Conservation (phyloP, 2,797 vertebrate genomes). For the Liasis olivaceus region DNA sequence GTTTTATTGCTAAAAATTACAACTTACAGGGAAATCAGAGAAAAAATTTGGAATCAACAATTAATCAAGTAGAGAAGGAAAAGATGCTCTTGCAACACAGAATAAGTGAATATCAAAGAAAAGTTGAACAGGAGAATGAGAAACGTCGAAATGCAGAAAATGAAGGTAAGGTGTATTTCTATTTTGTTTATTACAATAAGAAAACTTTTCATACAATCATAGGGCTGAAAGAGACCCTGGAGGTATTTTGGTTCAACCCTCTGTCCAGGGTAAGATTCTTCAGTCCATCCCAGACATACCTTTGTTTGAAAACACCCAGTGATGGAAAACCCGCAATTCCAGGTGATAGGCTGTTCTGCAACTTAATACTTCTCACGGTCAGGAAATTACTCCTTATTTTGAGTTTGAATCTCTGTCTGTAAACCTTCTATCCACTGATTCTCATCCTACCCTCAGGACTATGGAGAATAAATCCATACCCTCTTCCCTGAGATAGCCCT, state of each 20-base stretch:
- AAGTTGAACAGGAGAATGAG: conserved; percentile 94
- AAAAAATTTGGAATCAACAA: conserved; percentile 84
- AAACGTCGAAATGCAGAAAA: conserved; percentile 95
- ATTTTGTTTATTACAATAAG: background rate
- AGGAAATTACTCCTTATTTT: too few relatives aligned
- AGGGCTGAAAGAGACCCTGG: background rate
- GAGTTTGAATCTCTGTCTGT: too few relatives aligned
- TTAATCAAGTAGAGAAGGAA: conserved; percentile 94
- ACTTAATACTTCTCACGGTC: too few relatives aligned
- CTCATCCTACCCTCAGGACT: too few relatives aligned
- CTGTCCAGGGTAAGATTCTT: background rate
- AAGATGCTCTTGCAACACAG: conserved; percentile 93
- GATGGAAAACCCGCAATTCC: too few relatives aligned
- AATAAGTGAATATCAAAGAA: conserved; percentile 93
- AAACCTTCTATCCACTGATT: too few relatives aligned
- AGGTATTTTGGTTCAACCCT: background rate
- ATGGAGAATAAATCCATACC: too few relatives aligned
- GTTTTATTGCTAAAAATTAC: background rate
- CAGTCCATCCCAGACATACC: too few relatives aligned
- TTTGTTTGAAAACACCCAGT: too few relatives aligned
- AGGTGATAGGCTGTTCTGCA: too few relatives aligned
- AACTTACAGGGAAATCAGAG: conserved; percentile 79
- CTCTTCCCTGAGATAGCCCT: too few relatives aligned
- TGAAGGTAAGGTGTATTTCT: conserved; percentile 82
- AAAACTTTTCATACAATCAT: background rate